phyloP scores from a whole-genome alignment of 2,797 vertebrate genomes.

The Serranus cabrilla region DNA sequence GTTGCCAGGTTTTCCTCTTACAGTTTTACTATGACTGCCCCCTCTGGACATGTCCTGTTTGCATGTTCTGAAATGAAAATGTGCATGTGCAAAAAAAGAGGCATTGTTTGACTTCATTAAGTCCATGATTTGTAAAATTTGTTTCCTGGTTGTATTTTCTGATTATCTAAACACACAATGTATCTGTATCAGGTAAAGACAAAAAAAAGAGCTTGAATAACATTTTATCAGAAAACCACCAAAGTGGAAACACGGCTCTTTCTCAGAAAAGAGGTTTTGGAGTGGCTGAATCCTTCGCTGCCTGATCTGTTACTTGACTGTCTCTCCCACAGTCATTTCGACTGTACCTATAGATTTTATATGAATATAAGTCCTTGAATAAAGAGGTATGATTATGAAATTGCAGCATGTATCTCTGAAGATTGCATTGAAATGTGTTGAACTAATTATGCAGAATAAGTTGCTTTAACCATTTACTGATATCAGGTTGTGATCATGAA shows the following conservation, averaged over 20 bases:
- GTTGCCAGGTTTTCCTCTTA: slow-evolving; percentile 84
- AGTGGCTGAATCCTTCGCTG: slow-evolving; percentile 88
- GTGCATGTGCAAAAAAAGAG: slow-evolving; percentile 84
- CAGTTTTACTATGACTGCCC: slow-evolving; percentile 86
- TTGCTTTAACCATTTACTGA: no score
- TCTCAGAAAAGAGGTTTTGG: slow-evolving; percentile 68
- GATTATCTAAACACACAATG: slow-evolving; percentile 73
- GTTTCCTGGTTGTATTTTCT: slow-evolving; percentile 71
- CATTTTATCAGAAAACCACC: slow-evolving; percentile 70
- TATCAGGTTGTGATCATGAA: no score
- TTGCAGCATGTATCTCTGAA: slow-evolving; percentile 18
- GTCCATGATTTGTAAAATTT: slow-evolving; percentile 67
- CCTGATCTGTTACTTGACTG: slow-evolving; percentile 91
- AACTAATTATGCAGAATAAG: no score
- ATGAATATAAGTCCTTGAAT: slow-evolving; percentile 94
- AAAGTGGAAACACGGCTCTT: slow-evolving; percentile 76
- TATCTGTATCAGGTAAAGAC: slow-evolving; percentile 88
- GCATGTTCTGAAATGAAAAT: slow-evolving; percentile 92
- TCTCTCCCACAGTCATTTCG: slow-evolving; percentile 91
- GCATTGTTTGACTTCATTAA: slow-evolving; percentile 67
- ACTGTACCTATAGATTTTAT: slow-evolving; percentile 96
- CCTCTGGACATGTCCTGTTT: slow-evolving; percentile 90
- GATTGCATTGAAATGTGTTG: slow-evolving; percentile 10
- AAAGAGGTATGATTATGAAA: slow-evolving; percentile 90
- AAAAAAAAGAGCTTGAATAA: slow-evolving; percentile 64